These are phyloP conservation scores for Sthenelais limicola DNA, from an alignment of 2,888 invertebrate species.

Conservation along the genomic window DNA sequence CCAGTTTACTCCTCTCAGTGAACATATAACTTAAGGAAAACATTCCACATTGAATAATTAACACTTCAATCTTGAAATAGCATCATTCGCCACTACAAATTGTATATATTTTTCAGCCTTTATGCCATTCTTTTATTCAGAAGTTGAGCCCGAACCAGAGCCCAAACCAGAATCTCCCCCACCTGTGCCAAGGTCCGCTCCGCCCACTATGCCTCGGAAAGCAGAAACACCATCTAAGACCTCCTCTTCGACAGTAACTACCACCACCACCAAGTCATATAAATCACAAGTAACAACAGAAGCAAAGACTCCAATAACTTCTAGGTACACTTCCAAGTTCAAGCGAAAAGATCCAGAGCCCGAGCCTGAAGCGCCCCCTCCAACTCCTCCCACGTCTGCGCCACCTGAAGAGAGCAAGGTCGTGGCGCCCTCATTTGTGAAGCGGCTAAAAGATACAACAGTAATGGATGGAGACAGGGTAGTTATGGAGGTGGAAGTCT, in stretches of 20 bases:
- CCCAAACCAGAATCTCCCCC: no score
- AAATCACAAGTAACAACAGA: background rate
- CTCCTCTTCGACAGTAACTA: background rate
- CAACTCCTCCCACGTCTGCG: background rate
- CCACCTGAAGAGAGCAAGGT: background rate
- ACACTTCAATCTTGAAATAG: no score
- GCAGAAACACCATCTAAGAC: conserved; percentile 1
- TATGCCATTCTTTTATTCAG: no score
- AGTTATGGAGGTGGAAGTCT: conserved; percentile 77
- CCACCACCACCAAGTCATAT: background rate
- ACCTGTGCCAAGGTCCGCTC: conserved; percentile 21
- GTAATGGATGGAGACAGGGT: conserved; percentile 90
- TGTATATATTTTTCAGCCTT: no score
- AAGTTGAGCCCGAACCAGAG: no score
- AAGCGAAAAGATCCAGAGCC: background rate
- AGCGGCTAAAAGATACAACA: conserved; percentile 83
- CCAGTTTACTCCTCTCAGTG: no score
- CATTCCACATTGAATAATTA: no score
- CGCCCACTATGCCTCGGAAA: conserved; percentile 29
- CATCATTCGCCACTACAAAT: no score
- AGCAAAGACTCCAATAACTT: background rate
- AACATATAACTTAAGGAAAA: no score
- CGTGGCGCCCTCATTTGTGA: conserved; percentile 74
- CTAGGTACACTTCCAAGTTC: background rate
- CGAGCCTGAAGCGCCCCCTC: background rate